A percentile compares a stretch with the other conserved stretches of the same genome.
Evolutionary conservation across 1,140 invertebrate species (phyloP).

Genomic region (Pomacea maculata): DNA sequence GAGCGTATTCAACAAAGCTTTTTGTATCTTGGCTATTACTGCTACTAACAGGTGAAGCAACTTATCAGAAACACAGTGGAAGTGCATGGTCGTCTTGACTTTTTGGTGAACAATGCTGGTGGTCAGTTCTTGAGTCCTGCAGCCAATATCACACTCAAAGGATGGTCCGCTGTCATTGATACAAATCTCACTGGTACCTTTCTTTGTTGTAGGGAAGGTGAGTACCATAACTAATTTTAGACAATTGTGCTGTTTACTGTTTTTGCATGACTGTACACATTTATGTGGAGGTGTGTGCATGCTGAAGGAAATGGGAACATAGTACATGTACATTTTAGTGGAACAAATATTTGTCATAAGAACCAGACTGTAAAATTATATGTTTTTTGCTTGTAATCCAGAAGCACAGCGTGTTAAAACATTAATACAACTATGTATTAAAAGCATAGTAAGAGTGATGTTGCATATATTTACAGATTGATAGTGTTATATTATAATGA

Average conservation of each 20-base stretch:
- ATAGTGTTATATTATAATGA: too few relatives aligned
- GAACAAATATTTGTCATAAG: background rate
- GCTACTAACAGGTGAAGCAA: conserved; percentile 50
- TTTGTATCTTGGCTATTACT: background rate
- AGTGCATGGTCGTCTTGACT: conserved; percentile 66
- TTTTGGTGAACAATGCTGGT: conserved; percentile 69
- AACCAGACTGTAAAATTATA: too few relatives aligned
- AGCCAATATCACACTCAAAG: conserved; percentile 64
- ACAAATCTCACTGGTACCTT: conserved; percentile 71
- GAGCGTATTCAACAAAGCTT: background rate
- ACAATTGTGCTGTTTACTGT: too few relatives aligned
- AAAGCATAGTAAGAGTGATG: too few relatives aligned
- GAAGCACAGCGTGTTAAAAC: too few relatives aligned
- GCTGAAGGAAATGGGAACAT: background rate
- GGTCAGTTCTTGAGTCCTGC: conserved; percentile 67
- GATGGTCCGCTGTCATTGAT: conserved; percentile 71
- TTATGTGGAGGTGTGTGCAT: background rate
- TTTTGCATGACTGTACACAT: too few relatives aligned
- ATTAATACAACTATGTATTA: too few relatives aligned
- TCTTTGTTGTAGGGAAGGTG: conserved; percentile 67
- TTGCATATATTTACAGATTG: too few relatives aligned
- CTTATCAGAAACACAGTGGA: conserved; percentile 58
- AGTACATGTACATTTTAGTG: background rate
- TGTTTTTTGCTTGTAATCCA: too few relatives aligned
- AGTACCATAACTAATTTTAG: conserved; percentile 8